Percentiles rank a stretch among this genome's conserved stretches.
These are phyloP conservation scores for Leucozona laternaria DNA, from an alignment of 2,888 invertebrate species.

Conservation along the genomic window DNA sequence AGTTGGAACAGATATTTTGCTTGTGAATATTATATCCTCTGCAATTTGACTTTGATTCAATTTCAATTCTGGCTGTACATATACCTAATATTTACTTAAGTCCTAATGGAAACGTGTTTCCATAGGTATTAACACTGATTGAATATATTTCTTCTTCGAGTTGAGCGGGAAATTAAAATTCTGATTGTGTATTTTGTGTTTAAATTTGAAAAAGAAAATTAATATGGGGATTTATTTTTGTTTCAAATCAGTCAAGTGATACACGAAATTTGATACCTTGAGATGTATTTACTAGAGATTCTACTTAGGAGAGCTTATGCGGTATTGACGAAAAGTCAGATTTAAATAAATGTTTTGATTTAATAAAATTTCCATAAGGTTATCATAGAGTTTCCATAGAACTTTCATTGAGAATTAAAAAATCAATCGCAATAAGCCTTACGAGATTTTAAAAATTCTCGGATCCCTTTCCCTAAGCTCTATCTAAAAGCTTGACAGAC, in stretches of 20 bases:
- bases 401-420: too few species aligned
- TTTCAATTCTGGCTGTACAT: background rate
- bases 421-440: too few species aligned
- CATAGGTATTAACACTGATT: background rate
- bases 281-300: too few species aligned
- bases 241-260: background rate
- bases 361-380: too few species aligned
- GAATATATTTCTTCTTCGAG: background rate
- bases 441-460: too few species aligned
- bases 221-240: background rate
- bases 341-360: too few species aligned
- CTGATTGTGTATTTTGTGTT: background rate
- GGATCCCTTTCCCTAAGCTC: too few species aligned
- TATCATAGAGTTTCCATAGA: too few species aligned
- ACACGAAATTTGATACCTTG: background rate
- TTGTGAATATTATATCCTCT: background rate
- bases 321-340: too few species aligned
- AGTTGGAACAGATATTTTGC: background rate
- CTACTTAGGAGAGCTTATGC: too few species aligned
- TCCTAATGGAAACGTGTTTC: background rate
- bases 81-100: background rate
- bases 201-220: background rate
- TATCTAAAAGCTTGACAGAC: too few species aligned
- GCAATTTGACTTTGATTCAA: slow-evolving; percentile 6
- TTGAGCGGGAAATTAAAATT: background rate